These are phyloP conservation scores for Caenorhabditis brenneri DNA, from an alignment of 1,140 invertebrate species.

Conservation along the genomic window DNA sequence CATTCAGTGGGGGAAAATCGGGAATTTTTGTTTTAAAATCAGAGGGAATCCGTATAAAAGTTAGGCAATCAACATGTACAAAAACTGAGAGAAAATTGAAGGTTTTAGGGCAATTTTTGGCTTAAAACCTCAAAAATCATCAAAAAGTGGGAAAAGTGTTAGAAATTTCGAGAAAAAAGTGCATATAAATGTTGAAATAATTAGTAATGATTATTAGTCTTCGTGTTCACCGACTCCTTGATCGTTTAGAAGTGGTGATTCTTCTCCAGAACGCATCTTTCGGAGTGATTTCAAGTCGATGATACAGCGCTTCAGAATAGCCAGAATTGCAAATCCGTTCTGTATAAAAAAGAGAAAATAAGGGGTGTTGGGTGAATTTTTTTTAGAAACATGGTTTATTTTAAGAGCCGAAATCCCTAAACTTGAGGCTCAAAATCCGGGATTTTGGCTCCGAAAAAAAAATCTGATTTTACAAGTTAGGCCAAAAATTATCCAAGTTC, in stretches of 20 bases:
- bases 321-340: slow-evolving; percentile 38
- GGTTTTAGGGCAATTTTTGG: not conserved
- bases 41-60: not conserved
- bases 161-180: too few species aligned
- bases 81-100: not conserved
- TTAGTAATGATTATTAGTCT: too few species aligned
- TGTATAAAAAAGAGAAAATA: not conserved
- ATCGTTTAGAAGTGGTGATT: slow-evolving; percentile 41
- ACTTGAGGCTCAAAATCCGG: too few species aligned
- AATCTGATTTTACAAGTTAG: too few species aligned
- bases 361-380: too few species aligned
- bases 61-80: not conserved
- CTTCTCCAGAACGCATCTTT: slow-evolving; percentile 1
- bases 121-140: too few species aligned
- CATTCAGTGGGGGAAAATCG: not conserved
- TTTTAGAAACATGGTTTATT: too few species aligned
- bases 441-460: not conserved
- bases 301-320: slow-evolving; percentile 27
- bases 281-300: slow-evolving; percentile 32
- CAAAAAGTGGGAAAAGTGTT: not conserved
- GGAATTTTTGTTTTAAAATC: slow-evolving; percentile 2
- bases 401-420: too few species aligned
- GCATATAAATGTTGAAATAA: too few species aligned
- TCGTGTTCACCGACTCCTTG: slow-evolving; percentile 16
- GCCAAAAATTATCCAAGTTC: too few species aligned